Conservation (phyloP, 2,113 vertebrate species). For the Sorex fumeus region DNA sequence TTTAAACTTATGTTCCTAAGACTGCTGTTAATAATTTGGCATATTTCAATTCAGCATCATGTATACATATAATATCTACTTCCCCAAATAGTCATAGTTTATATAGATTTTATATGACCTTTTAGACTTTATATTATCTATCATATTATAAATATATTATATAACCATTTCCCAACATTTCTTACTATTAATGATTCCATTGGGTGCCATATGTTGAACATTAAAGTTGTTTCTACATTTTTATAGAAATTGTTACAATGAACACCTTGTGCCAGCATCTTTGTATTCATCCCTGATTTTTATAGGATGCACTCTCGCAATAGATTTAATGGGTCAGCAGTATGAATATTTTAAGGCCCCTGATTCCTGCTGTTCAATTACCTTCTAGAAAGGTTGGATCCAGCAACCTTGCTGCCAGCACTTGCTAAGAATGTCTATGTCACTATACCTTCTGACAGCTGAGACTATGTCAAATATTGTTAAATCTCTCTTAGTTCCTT, state of each 20-base stretch:
- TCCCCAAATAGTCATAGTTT: slow-evolving; percentile 41
- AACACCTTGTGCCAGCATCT: slow-evolving; percentile 60
- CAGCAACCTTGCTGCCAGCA: not conserved
- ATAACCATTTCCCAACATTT: slow-evolving; percentile 26
- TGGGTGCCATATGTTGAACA: slow-evolving; percentile 60
- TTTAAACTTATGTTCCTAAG: slow-evolving; percentile 62
- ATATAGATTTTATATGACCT: slow-evolving; percentile 37
- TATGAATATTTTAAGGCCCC: slow-evolving; percentile 58
- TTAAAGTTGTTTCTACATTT: slow-evolving; percentile 72
- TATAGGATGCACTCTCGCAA: slow-evolving; percentile 48
- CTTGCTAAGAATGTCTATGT: slow-evolving; percentile 34
- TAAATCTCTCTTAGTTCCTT: slow-evolving; percentile 31
- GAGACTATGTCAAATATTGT: slow-evolving; percentile 43
- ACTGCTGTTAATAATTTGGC: slow-evolving; percentile 56
- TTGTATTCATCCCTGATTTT: slow-evolving; percentile 68
- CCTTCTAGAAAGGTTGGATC: slow-evolving; percentile 52
- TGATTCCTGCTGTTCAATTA: slow-evolving; percentile 2
- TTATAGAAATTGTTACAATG: slow-evolving; percentile 67
- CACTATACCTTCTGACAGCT: slow-evolving; percentile 42
- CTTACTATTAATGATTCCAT: slow-evolving; percentile 62
- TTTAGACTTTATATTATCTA: slow-evolving; percentile 48
- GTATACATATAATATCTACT: not conserved
- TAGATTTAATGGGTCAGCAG: slow-evolving; percentile 55
- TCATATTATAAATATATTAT: not conserved
- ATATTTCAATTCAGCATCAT: slow-evolving; percentile 65